phyloP scores from a whole-genome alignment of 2,797 vertebrate genomes.

The Percopsis omiscomaycus region DNA sequence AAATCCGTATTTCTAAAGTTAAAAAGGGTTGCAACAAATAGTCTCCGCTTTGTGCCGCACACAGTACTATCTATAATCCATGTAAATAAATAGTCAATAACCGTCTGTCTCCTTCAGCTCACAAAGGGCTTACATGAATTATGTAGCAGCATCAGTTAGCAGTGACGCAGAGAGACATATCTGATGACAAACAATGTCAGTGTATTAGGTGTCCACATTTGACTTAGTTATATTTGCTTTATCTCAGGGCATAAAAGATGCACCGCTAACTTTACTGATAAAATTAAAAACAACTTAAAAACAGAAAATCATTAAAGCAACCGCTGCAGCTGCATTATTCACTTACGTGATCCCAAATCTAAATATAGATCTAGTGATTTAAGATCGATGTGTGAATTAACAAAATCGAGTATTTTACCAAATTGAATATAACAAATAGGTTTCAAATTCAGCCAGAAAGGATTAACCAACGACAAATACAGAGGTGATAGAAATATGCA shows the following conservation, averaged over 20 bases:
- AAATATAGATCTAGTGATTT: no score
- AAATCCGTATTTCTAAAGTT: no score
- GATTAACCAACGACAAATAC: no score
- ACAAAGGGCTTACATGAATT: constrained; percentile 53
- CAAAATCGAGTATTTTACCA: background rate
- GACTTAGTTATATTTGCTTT: constrained; percentile 28
- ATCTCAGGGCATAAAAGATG: background rate
- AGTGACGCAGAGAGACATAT: constrained; percentile 51
- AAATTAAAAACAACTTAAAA: background rate
- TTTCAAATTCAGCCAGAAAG: no score
- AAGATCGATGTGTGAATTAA: no score
- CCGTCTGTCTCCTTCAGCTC: constrained; percentile 10
- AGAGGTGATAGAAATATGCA: no score
- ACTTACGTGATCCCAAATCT: no score
- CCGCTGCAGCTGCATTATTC: no score
- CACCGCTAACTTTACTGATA: background rate
- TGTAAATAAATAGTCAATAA: constrained; percentile 45
- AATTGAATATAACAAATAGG: background rate
- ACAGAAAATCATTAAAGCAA: no score
- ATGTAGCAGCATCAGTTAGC: constrained; percentile 66
- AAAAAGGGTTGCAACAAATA: constrained; percentile 1
- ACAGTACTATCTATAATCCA: constrained; percentile 4
- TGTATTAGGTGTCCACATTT: constrained; percentile 37
- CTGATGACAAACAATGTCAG: constrained; percentile 56
- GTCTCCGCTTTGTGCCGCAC: constrained; percentile 6